A percentile compares a stretch with the other conserved stretches of the same genome.
These are phyloP conservation scores for Macrotrachela quadricornifera DNA, from an alignment of 1,140 invertebrate genomes.

Conservation along the genomic window DNA sequence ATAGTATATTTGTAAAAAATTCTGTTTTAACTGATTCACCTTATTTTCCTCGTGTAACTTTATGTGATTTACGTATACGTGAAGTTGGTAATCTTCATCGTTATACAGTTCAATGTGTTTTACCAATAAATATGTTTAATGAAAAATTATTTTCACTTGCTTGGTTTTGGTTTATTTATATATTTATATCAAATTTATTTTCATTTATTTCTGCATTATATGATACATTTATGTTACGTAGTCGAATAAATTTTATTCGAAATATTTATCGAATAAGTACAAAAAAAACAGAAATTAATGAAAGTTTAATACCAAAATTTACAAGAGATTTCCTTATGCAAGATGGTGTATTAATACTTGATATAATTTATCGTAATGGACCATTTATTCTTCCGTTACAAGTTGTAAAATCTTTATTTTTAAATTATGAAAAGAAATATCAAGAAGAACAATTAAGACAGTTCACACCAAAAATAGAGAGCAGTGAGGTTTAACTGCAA, in stretches of 20 bases:
- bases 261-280: no score
- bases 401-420: no score
- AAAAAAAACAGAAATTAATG: no score
- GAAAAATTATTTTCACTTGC: conserved; percentile 36
- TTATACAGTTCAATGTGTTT: conserved; percentile 25
- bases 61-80: conserved; percentile 30
- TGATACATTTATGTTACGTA: no score
- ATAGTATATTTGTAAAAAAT: not conserved
- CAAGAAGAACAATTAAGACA: no score
- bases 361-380: conserved; percentile 19
- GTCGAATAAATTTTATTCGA: no score
- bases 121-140: conserved; percentile 13
- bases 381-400: no score
- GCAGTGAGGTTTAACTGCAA: no score
- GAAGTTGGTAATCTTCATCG: conserved; percentile 28
- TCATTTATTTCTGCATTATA: no score
- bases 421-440: no score
- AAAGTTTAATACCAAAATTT: not conserved
- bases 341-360: conserved; percentile 28
- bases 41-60: conserved; percentile 31
- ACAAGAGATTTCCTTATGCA: conserved; percentile 21
- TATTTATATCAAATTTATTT: conserved; percentile 5
- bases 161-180: conserved; percentile 38
- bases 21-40: conserved; percentile 4
- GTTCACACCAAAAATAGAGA: no score